phyloP scores from a whole-genome alignment of 2,888 invertebrate species.

The Agelastica alni region DNA sequence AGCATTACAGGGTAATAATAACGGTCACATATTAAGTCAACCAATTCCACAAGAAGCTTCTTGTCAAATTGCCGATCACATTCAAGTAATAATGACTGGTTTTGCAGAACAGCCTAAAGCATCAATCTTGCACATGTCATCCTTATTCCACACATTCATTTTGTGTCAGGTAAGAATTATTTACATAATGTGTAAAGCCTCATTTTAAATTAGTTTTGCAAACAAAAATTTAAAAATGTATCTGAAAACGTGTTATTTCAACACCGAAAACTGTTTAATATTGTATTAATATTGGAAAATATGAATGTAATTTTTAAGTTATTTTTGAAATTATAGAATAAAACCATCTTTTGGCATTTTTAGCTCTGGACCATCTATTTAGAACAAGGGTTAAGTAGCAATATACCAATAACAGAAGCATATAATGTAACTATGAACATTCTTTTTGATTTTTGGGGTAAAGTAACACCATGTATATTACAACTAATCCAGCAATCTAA shows the following conservation, averaged over 20 bases:
- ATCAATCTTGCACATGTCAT: conserved; percentile 92
- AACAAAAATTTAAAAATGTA: no score
- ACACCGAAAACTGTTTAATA: no score
- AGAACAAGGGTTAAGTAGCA: conserved; percentile 78
- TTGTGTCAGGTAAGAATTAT: conserved; percentile 77
- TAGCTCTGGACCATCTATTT: conserved; percentile 97
- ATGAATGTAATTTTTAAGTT: no score
- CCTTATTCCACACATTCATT: conserved; percentile 95
- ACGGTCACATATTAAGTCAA: conserved; percentile 63
- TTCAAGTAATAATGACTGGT: conserved; percentile 94
- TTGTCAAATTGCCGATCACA: conserved; percentile 95
- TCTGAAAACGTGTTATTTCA: neutral
- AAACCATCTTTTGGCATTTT: no score
- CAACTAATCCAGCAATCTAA: conserved; percentile 91
- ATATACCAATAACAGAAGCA: conserved; percentile 70
- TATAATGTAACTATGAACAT: conserved; percentile 78
- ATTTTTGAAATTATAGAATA: no score
- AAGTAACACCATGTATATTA: conserved; percentile 93
- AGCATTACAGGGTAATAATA: conserved; percentile 64
- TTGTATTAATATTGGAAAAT: no score
- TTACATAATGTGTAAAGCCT: no score
- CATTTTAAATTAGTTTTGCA: no score
- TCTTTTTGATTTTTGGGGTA: conserved; percentile 97
- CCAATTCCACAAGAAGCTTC: conserved; percentile 96
- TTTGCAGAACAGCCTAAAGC: conserved; percentile 95